These are phyloP conservation scores for Holacanthus passer DNA, from an alignment of 2,113 vertebrate genomes.

Conservation along the genomic window DNA sequence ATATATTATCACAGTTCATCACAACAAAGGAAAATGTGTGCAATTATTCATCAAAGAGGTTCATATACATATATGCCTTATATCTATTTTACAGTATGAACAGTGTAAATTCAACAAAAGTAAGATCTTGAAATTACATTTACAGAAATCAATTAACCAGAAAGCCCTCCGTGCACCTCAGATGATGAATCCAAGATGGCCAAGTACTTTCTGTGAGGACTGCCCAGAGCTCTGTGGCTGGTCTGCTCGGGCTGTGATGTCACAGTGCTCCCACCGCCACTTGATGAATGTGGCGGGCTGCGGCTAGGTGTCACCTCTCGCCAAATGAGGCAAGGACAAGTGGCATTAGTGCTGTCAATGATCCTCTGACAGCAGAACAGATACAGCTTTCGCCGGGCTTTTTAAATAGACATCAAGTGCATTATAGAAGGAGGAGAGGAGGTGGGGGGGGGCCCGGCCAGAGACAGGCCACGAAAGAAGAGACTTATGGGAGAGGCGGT, in stretches of 20 bases:
- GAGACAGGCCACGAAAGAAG: slow-evolving; percentile 59
- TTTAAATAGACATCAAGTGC: slow-evolving; percentile 96
- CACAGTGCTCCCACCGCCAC: slow-evolving; percentile 68
- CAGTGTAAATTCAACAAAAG: background rate
- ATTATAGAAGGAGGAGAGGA: slow-evolving; percentile 84
- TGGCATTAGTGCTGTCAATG: slow-evolving; percentile 95
- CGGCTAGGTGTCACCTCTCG: slow-evolving; percentile 89
- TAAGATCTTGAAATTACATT: background rate
- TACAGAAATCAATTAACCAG: background rate
- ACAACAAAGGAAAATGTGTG: background rate
- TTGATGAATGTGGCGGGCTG: slow-evolving; percentile 87
- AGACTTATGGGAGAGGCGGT: slow-evolving; percentile 68
- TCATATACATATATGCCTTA: background rate
- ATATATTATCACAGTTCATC: background rate
- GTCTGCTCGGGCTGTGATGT: slow-evolving; percentile 57
- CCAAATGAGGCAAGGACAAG: slow-evolving; percentile 94
- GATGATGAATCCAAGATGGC: slow-evolving; percentile 41
- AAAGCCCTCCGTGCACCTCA: background rate
- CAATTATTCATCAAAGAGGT: background rate
- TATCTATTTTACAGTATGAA: background rate
- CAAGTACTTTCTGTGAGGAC: slow-evolving; percentile 7
- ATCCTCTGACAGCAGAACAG: slow-evolving; percentile 93
- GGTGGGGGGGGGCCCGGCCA: slow-evolving; percentile 1
- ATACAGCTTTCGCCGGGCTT: slow-evolving; percentile 86
- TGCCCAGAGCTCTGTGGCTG: slow-evolving; percentile 42